These are phyloP conservation scores for Eutrigla gurnardus DNA, from an alignment of 2,797 vertebrate species.

Conservation along the genomic window DNA sequence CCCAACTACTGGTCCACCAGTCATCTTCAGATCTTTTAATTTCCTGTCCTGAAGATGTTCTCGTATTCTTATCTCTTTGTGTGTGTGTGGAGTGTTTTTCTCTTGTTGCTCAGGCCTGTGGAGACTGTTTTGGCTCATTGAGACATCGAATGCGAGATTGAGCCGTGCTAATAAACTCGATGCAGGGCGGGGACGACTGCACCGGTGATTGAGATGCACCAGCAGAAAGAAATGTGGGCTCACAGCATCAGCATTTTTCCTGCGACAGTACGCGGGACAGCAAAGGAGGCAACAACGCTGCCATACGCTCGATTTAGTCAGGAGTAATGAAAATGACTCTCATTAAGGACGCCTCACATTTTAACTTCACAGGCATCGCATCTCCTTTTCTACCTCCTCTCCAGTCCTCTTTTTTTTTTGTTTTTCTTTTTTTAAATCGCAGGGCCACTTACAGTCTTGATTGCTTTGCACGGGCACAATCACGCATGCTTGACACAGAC, in stretches of 20 bases:
- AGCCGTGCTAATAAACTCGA: conserved; percentile 32
- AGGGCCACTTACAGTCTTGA: conserved; percentile 63
- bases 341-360: conserved; percentile 51
- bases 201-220: neutral
- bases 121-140: neutral
- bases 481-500: conserved; percentile 24
- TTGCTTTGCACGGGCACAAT: conserved; percentile 61
- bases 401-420: conserved; percentile 39
- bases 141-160: conserved; percentile 26
- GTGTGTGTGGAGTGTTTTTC: neutral
- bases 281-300: conserved; percentile 50
- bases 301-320: conserved; percentile 35
- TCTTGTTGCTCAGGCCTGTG: neutral
- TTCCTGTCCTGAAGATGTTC: neutral
- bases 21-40: conserved; percentile 2
- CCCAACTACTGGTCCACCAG: neutral
- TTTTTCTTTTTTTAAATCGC: conserved; percentile 57
- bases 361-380: conserved; percentile 36
- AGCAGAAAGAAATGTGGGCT: conserved; percentile 20
- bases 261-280: too few species aligned
- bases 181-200: conserved; percentile 4
- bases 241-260: conserved; percentile 54
- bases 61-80: neutral
- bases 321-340: conserved; percentile 58
- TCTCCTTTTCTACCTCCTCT: conserved; percentile 30